Evolutionary conservation across 2,113 vertebrate species (phyloP), one percentile per base, ranked within the genome.

Genomic region (Pelobates fuscus): DNA sequence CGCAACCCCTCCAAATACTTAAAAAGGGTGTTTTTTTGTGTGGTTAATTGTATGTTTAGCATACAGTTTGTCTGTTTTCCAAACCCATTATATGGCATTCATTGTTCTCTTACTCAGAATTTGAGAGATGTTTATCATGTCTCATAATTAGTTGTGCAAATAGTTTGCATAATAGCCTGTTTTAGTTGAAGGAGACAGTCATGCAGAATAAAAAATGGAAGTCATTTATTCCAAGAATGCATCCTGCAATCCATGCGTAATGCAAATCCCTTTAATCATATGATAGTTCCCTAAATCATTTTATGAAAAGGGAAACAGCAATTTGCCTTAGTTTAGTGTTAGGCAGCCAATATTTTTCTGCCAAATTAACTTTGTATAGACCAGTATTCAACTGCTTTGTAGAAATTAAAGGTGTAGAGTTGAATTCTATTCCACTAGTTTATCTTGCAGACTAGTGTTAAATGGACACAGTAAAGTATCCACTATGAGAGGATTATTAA

Each of bases 271-370:
- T 67, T 67, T 70, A 70, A 70, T 59, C 54, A 70, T n/a, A 43
- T 59, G 20, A 27, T 37, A 4, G 30, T 59, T 41, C 52, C 32
- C 30, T 32, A 59, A 14, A 43, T 70, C 58, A 70, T 11, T 59
- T 70, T 25, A 59, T 70, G 54, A 52, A 41, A 43, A 6, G 21
- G 26, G 20, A 55, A 55, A 55, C 49, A 32, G 27, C n/a, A 41
- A 32, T 57, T 58, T 70, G 26, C 27, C 21, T 67, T 70, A 24
- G 49, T 69, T 69, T 69, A 18, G 30, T 69, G 25, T 70, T 70
- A 41, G 67, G 18, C 54, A 58, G 54, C 67, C 54, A 70, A 58
- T 59, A n/a, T 54, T 57, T 27, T 32, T 68, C 52, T 68, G 66
- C 46, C 21, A n/a, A 68, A 30, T 55, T 68, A 32, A 55, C 46